Percentiles rank a stretch among this genome's conserved stretches.
Conservation (phyloP, 1,140 invertebrate species). For the Chlorops oryzae region DNA sequence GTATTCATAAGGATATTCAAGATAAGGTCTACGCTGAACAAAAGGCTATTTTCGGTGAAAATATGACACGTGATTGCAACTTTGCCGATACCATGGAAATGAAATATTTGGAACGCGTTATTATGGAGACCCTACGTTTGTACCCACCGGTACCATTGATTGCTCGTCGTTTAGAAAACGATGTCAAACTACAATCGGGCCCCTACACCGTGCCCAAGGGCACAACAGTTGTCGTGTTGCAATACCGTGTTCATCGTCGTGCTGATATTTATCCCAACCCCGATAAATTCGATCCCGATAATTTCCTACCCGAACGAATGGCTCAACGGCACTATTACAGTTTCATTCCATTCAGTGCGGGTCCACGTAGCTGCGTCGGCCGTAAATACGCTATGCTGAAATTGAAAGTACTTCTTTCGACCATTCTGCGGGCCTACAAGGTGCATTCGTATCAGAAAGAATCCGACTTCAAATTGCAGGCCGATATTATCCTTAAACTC, state of each 20-base stretch:
- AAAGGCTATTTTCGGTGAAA: conserved; percentile 67
- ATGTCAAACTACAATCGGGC: conserved; percentile 55
- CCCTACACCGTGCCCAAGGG: conserved; percentile 50
- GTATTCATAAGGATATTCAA: conserved; percentile 69
- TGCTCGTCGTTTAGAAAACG: conserved; percentile 63
- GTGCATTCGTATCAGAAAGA: conserved; percentile 48
- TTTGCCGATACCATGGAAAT: conserved; percentile 74
- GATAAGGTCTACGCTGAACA: conserved; percentile 70
- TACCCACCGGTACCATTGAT: conserved; percentile 78
- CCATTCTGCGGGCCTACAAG: conserved; percentile 57
- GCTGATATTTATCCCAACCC: conserved; percentile 76
- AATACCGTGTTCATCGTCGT: conserved; percentile 69
- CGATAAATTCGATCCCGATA: conserved; percentile 80
- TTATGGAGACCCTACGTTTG: conserved; percentile 68
- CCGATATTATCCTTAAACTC: conserved; percentile 51
- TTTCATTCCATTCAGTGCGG: conserved; percentile 86
- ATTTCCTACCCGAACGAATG: conserved; percentile 79
- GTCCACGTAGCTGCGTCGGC: conserved; percentile 75
- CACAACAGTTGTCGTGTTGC: conserved; percentile 62
- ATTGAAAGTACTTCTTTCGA: conserved; percentile 58
- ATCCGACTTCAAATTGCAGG: conserved; percentile 46
- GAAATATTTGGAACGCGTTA: conserved; percentile 75
- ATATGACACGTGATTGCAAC: conserved; percentile 61
- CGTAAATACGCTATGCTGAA: conserved; percentile 66
- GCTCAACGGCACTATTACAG: conserved; percentile 76